A percentile compares a stretch with the other conserved stretches of the same genome.
Conservation (phyloP, 2,797 vertebrate species). For the Sebastes cheni region DNA sequence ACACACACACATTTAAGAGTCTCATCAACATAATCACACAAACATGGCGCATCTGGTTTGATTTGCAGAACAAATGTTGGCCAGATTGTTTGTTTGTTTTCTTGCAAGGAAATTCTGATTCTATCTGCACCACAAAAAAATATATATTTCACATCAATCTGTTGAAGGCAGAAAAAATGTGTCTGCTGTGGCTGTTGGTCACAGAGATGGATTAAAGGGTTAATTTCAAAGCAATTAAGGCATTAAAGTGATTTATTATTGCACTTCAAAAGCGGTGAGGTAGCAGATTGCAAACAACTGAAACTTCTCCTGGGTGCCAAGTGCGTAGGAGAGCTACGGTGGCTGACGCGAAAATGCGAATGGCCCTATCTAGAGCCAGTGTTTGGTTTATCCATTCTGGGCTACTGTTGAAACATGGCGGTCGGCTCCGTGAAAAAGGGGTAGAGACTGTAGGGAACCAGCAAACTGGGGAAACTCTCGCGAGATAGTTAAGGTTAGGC, state of each 20-base stretch:
- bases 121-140: background rate
- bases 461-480: too few relatives aligned
- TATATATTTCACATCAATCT: background rate
- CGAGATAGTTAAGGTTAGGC: too few relatives aligned
- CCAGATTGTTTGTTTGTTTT: background rate
- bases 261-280: background rate
- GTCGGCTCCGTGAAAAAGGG: too few relatives aligned
- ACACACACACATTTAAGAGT: background rate
- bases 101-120: background rate
- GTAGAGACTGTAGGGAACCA: too few relatives aligned
- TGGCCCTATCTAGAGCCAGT: too few relatives aligned
- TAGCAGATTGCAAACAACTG: too few relatives aligned
- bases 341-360: too few relatives aligned
- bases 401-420: background rate
- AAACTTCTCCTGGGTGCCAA: too few relatives aligned
- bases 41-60: background rate
- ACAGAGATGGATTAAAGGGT: background rate
- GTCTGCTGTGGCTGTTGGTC: background rate
- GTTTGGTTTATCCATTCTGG: background rate
- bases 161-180: background rate
- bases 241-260: background rate
- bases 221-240: background rate
- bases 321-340: too few relatives aligned
- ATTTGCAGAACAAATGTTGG: background rate
- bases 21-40: background rate